These are phyloP conservation scores for Drosophila tristis DNA, from an alignment of 1,140 invertebrate genomes.

Conservation along the genomic window DNA sequence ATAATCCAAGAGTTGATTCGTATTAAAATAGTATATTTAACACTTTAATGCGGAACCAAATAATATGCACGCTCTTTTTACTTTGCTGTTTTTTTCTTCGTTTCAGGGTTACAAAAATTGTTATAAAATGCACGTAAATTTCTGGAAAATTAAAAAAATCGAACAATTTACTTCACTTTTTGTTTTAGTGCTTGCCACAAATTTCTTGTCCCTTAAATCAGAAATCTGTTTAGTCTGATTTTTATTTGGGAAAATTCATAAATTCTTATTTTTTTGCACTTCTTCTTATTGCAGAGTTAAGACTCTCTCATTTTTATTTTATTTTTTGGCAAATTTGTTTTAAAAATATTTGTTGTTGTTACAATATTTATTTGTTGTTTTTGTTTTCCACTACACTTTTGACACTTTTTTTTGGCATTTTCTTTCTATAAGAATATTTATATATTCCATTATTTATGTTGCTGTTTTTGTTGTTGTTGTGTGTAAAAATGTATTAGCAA, in stretches of 20 bases:
- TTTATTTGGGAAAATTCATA: neutral
- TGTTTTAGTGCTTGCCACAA: too few species aligned
- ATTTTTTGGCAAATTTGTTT: too few species aligned
- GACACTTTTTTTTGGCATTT: slow-evolving; percentile 41
- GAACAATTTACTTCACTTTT: too few species aligned
- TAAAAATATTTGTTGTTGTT: slow-evolving; percentile 1
- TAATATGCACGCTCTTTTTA: slow-evolving; percentile 19
- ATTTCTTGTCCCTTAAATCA: too few species aligned
- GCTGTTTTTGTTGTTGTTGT: slow-evolving; percentile 32
- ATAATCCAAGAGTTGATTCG: slow-evolving; percentile 29
- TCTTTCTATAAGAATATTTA: slow-evolving; percentile 1
- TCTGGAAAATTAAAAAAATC: slow-evolving; percentile 30
- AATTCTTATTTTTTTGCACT: too few species aligned
- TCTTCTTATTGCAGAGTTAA: too few species aligned
- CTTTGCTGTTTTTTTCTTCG: neutral
- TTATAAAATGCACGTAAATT: slow-evolving; percentile 27
- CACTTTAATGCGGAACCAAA: slow-evolving; percentile 56
- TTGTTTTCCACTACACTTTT: slow-evolving; percentile 60
- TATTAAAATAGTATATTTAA: slow-evolving; percentile 10
- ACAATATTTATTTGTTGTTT: neutral
- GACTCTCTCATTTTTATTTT: too few species aligned
- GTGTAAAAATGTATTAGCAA: slow-evolving; percentile 16
- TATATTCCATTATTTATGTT: slow-evolving; percentile 22
- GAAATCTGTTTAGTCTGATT: too few species aligned
- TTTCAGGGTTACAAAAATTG: slow-evolving; percentile 11